Evolutionary conservation across 2,113 vertebrate genomes (phyloP).

Genomic region (Manacus vitellinus): DNA sequence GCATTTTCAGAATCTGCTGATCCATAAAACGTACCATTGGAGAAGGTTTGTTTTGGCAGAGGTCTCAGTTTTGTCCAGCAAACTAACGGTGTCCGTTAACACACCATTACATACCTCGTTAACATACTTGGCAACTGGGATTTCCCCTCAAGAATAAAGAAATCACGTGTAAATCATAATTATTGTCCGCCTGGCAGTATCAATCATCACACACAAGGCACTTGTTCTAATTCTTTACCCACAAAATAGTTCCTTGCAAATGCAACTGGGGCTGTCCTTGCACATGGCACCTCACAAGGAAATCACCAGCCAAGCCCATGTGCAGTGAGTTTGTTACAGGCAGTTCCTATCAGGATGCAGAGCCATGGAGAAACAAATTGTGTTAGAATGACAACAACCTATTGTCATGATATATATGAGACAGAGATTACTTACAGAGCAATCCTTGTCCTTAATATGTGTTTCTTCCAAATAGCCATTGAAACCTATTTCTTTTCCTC

Average conservation of each 20-base stretch:
- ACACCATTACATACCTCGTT: constrained; percentile 79
- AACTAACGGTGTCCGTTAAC: constrained; percentile 77
- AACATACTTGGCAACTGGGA: constrained; percentile 80
- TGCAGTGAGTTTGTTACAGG: neutral
- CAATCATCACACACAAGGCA: constrained; percentile 54
- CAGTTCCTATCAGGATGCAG: neutral
- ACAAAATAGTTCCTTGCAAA: neutral
- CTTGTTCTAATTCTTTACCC: constrained; percentile 17
- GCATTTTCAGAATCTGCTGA: constrained; percentile 67
- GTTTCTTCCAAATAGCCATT: neutral
- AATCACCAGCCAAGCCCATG: neutral
- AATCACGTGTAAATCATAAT: constrained; percentile 67
- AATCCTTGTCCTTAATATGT: neutral
- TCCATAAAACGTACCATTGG: constrained; percentile 68
- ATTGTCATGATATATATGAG: neutral
- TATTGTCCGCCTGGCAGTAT: constrained; percentile 58
- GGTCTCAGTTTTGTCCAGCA: constrained; percentile 73
- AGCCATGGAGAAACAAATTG: neutral
- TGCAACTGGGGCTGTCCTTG: neutral
- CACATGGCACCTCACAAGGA: neutral
- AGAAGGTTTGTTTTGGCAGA: constrained; percentile 80
- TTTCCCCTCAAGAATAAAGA: constrained; percentile 71
- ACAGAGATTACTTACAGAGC: neutral
- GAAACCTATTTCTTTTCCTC: neutral
- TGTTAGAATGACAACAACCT: neutral